Base-by-base conservation (phyloP, 2,888 invertebrate genomes). In the Hipparchia sbordonii region DNA sequence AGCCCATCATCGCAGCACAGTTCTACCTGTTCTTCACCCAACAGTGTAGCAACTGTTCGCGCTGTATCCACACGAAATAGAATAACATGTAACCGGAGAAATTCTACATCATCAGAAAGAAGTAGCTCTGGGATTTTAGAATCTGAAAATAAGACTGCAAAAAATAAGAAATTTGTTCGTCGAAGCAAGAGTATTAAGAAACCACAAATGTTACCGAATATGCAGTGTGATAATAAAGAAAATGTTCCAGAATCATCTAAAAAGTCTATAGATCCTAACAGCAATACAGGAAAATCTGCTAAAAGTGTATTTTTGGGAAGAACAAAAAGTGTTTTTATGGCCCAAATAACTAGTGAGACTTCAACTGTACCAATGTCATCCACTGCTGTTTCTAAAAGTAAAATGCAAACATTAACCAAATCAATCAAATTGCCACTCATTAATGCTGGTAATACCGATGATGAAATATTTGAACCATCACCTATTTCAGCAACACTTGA, bases 1-100 rank as follows among this genome's bases (percentile, higher is more conserved):
- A 80, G 76, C 23, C 74, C 86, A 52, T 78, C 79, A 56, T 89
- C 91, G 10, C 82, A 83, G 70, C 86, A 85, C 74, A 90, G 91
- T 78, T 91, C 91, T 23, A 83, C 89, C 6, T 87, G 89, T 78
- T 92, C 92, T 6, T 88, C 91, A 12, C 87, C 85, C 39, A 90
- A 87, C 72, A 92, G 91, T 77, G 77, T 89, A 78, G 84, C 87
- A 23, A 91, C 91, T 46, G 89, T 92, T n/a, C 85, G 83, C 76
- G 82, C 82, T 54, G 81, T 79, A 52, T 78, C 84, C 7, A 79
- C 78, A 3, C 77, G 79, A 73, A 65, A 78, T 66, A 87, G 82
- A 77, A 81, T 76, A 62, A 63, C 77, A 8, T 76, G 80, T 13
- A 80, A 76, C 56, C 84, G 80, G 70, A 85, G 78, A 78, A 81